phyloP scores from a whole-genome alignment of 2,797 vertebrate species.

The Alfaro cultratus region DNA sequence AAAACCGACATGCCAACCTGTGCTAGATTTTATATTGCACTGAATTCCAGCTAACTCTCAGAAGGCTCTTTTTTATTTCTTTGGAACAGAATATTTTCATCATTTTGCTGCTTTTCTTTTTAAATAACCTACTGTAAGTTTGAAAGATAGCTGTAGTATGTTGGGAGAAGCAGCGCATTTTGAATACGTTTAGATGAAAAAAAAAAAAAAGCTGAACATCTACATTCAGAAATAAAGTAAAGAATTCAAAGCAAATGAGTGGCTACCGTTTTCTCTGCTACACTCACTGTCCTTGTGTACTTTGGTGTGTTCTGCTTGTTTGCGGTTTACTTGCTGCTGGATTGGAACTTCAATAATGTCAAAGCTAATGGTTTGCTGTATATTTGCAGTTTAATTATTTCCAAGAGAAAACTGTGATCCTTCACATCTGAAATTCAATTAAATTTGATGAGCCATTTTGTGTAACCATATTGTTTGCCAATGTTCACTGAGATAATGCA shows the following conservation, averaged over 20 bases:
- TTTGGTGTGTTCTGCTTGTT: not conserved
- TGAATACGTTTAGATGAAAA: not conserved
- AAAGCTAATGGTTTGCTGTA: conserved; percentile 14
- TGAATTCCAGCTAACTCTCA: not conserved
- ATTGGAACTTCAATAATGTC: conserved; percentile 6
- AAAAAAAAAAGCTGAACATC: not conserved
- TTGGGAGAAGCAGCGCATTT: not conserved
- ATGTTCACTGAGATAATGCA: conserved; percentile 37
- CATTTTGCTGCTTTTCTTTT: not conserved
- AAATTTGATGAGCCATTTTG: conserved; percentile 32
- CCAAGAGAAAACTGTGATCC: conserved; percentile 15
- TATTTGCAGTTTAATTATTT: conserved; percentile 21
- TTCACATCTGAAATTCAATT: conserved; percentile 45
- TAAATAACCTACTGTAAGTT: not conserved
- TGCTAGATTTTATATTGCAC: not conserved
- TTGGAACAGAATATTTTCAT: not conserved
- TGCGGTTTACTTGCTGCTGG: not conserved
- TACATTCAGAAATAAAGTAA: conserved; percentile 18
- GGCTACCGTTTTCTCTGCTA: not conserved
- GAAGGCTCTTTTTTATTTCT: not conserved
- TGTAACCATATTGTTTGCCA: conserved; percentile 24
- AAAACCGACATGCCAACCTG: not conserved
- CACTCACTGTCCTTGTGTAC: not conserved
- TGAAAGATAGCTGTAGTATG: not conserved
- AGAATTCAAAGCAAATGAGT: conserved; percentile 8